Base-by-base conservation (phyloP, 2,888 invertebrate species). In the Esperia sulphurella region DNA sequence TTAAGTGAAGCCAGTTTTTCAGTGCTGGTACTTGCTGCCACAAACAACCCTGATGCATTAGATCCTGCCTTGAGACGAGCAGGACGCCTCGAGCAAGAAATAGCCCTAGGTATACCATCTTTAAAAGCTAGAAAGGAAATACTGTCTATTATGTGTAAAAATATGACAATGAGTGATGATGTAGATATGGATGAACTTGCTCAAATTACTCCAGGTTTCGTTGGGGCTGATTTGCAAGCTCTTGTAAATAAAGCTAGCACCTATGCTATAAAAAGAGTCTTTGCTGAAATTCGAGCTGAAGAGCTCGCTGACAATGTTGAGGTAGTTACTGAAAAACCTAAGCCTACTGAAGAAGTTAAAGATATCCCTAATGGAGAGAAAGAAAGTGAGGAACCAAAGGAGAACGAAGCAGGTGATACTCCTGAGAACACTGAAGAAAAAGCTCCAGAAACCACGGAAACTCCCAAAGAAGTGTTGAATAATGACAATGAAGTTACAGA, bases 1-100 rank as follows among this genome's bases (percentile, higher is more conserved):
- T 69, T 90, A 59, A 71, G 75, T 79, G 65, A 90, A 67, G 77
- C 78, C 68, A 92, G 92, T 48, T 87, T 91, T 29, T 90, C 92
- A 53, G 93, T 97, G 1, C 78, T 98, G 51, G 94, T 99, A 12
- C 93, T 99, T 65, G 99, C 97, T n/a, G 98, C 99, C 0, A 98
- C 99, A 33, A 98, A 97, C 76, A 92, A 97, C 51, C 96, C 97
- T 0, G 98, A 99, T 79, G 91, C 95, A 0, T 88, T 99, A 43
- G 99, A 99, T 81, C 96, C 98, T 21, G 96, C 97, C 8, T 83
- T 99, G 48, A 92, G 99, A 58, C 91, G 98, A 58, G 96, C 97
- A 6, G 98, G 98, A 1, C 92, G 98, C 35, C 97, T 99, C 69
- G 98, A 98, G 83, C 93, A 96, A 61, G 98, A 99, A 90, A 95